Evolutionary conservation across 2,888 invertebrate species (phyloP).

Genomic region (Eudasyphora cyanicolor): DNA sequence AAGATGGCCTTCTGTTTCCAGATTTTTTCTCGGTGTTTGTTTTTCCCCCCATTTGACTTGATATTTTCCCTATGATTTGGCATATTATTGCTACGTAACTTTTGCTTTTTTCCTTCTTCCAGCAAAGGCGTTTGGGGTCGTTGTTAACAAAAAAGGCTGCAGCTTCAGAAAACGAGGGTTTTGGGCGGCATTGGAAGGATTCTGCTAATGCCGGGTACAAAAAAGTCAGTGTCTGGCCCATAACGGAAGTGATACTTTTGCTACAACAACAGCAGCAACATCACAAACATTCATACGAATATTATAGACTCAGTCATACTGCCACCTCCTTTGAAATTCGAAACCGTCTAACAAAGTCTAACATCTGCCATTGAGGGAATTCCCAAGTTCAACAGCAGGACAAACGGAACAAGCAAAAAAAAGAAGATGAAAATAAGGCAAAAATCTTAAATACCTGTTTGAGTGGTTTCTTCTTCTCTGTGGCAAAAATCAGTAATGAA

Average conservation of each 20-base stretch:
- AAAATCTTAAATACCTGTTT: constrained; percentile 63
- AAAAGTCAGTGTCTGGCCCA: constrained; percentile 67
- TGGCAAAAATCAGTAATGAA: constrained; percentile 44
- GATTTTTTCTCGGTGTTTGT: constrained; percentile 25
- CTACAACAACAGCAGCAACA: constrained; percentile 17
- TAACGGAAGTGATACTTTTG: constrained; percentile 66
- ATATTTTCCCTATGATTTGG: constrained; percentile 55
- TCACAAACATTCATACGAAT: constrained; percentile 46
- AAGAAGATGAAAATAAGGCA: constrained; percentile 25
- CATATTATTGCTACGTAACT: constrained; percentile 63
- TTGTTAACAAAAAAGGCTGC: constrained; percentile 22
- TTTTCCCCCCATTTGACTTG: constrained; percentile 8
- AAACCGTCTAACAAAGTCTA: constrained; percentile 60
- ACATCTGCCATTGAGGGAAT: constrained; percentile 65
- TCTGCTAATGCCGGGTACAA: constrained; percentile 37
- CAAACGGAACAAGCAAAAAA: constrained; percentile 33
- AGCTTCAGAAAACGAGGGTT: neutral
- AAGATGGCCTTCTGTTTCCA: constrained; percentile 36
- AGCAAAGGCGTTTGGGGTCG: constrained; percentile 41
- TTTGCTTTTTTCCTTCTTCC: constrained; percentile 48
- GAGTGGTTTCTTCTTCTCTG: constrained; percentile 59
- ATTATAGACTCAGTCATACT: constrained; percentile 26
- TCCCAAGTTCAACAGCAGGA: constrained; percentile 59
- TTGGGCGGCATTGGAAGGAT: no score
- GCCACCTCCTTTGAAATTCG: constrained; percentile 57